Conservation (phyloP, 2,113 vertebrate species). For the Smithornis capensis region DNA sequence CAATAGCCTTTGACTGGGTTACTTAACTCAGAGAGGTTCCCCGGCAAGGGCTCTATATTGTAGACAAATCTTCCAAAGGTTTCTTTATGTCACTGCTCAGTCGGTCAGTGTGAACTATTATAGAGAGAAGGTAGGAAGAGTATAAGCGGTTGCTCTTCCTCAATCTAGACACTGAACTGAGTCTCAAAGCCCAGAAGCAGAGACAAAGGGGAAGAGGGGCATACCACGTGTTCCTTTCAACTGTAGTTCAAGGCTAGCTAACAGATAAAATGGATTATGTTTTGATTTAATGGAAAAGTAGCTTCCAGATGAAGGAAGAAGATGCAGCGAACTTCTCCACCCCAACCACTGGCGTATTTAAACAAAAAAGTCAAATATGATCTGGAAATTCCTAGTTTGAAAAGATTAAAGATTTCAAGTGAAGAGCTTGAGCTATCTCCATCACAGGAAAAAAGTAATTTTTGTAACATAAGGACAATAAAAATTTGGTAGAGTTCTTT, state of each 20-base stretch:
- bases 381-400: neutral
- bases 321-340: neutral
- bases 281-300: neutral
- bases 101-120: neutral
- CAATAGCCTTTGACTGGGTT: neutral
- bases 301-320: neutral
- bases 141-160: neutral
- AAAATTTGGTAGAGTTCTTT: neutral
- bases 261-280: neutral
- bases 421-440: neutral
- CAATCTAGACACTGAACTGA: neutral
- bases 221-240: neutral
- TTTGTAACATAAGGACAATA: neutral
- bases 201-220: neutral
- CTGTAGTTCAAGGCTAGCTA: neutral
- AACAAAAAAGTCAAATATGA: neutral
- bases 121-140: neutral
- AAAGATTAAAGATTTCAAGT: neutral
- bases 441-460: neutral
- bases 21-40: neutral
- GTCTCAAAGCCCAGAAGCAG: neutral
- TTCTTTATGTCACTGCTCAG: neutral
- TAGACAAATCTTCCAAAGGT: neutral
- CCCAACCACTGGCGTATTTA: neutral
- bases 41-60: neutral